Conservation (phyloP, 2,888 invertebrate species). For the Carabus problematicus region DNA sequence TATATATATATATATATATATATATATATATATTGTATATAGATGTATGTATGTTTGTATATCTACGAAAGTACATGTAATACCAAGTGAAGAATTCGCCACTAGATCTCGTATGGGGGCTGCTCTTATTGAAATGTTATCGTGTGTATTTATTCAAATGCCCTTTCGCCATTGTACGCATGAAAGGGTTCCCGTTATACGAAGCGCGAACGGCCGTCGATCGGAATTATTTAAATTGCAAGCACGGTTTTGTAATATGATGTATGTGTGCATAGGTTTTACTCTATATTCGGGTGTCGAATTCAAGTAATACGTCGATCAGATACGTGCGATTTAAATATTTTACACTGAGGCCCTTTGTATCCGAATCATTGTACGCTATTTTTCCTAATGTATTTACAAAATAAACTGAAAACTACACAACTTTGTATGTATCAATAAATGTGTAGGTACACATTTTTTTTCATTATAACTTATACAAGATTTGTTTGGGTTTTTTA, state of each 20-base stretch:
- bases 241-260: conserved; percentile 36
- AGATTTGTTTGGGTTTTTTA: too few relatives aligned
- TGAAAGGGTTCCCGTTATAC: conserved; percentile 8
- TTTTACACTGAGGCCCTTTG: too few relatives aligned
- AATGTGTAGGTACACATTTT: neutral
- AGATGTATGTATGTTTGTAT: too few relatives aligned
- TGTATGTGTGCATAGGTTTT: conserved; percentile 15
- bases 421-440: neutral
- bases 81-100: too few relatives aligned
- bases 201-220: neutral
- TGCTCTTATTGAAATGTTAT: conserved; percentile 40
- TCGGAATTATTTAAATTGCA: conserved; percentile 37
- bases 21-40: too few relatives aligned
- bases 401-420: neutral
- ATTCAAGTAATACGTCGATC: too few relatives aligned
- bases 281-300: neutral
- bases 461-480: too few relatives aligned
- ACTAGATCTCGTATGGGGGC: neutral
- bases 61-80: too few relatives aligned
- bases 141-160: conserved; percentile 40
- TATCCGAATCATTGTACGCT: too few relatives aligned
- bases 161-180: conserved; percentile 9
- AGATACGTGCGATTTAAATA: too few relatives aligned
- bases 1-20: too few relatives aligned
- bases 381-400: too few relatives aligned